phyloP scores from a whole-genome alignment of 2,797 vertebrate genomes.

The Decapterus maruadsi region DNA sequence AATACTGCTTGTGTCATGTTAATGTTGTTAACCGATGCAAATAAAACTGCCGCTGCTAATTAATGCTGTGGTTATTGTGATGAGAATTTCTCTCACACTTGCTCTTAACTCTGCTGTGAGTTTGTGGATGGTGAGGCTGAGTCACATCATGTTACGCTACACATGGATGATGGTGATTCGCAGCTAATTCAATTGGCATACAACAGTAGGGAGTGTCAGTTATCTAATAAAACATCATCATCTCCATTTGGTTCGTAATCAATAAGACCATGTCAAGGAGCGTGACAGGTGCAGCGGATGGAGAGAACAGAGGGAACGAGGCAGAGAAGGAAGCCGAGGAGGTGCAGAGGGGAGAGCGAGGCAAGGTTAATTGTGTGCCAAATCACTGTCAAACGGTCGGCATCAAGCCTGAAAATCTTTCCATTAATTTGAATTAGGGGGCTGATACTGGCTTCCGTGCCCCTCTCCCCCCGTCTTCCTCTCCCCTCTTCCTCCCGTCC shows the following conservation, averaged over 20 bases:
- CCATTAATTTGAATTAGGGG: constrained; percentile 82
- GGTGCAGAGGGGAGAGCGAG: constrained; percentile 57
- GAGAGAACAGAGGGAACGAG: constrained; percentile 32
- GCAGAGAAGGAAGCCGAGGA: constrained; percentile 28
- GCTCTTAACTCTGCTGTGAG: neutral
- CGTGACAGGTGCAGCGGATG: constrained; percentile 43
- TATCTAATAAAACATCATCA: constrained; percentile 71
- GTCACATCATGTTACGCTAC: constrained; percentile 28
- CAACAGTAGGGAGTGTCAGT: constrained; percentile 52
- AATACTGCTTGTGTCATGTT: neutral
- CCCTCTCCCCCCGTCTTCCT: neutral
- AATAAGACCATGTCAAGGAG: constrained; percentile 62
- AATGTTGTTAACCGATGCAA: neutral
- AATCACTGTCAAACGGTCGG: constrained; percentile 69
- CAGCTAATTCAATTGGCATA: constrained; percentile 67
- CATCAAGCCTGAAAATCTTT: constrained; percentile 84
- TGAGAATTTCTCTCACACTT: constrained; percentile 3
- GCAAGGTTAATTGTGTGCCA: constrained; percentile 82
- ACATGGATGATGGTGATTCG: constrained; percentile 29
- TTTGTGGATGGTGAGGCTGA: constrained; percentile 1
- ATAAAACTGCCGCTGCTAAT: neutral
- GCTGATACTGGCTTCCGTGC: constrained; percentile 50
- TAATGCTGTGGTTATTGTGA: neutral
- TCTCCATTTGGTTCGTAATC: constrained; percentile 71
- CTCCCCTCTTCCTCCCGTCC: constrained; percentile 37